phyloP scores from a whole-genome alignment of 2,888 invertebrate species.

The Papilio demoleus region DNA sequence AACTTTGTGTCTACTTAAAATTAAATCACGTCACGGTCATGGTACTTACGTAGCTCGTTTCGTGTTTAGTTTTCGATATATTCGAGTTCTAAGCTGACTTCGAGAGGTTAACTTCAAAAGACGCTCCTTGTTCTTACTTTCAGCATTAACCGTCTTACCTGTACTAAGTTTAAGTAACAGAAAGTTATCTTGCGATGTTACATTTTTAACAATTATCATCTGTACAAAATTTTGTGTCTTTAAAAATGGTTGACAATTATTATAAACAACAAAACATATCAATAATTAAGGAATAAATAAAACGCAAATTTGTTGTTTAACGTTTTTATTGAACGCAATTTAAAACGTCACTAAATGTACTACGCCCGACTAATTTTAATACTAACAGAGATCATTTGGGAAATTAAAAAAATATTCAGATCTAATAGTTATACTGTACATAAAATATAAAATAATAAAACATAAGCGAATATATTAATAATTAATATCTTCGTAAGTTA shows the following conservation, averaged over 20 bases:
- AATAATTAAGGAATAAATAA: conserved; percentile 43
- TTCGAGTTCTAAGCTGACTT: too few relatives aligned
- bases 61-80: too few relatives aligned
- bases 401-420: conserved; percentile 58
- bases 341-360: conserved; percentile 65
- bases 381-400: conserved; percentile 64
- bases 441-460: conserved; percentile 44
- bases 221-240: background rate
- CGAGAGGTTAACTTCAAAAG: too few relatives aligned
- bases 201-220: background rate
- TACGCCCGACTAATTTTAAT: conserved; percentile 71
- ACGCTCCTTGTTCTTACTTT: too few relatives aligned
- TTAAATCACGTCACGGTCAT: background rate
- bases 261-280: background rate
- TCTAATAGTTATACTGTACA: conserved; percentile 53
- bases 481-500: conserved; percentile 38
- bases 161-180: background rate
- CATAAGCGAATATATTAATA: conserved; percentile 35
- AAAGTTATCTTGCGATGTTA: background rate
- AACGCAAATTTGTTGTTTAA: conserved; percentile 66
- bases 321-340: conserved; percentile 82
- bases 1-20: background rate
- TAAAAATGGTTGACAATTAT: background rate
- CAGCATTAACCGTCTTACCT: too few relatives aligned
- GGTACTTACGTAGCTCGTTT: too few relatives aligned